Evolutionary conservation across 2,113 vertebrate genomes (phyloP), one percentile per base, ranked within the genome.

Genomic region (Tragelaphus buxtoni): DNA sequence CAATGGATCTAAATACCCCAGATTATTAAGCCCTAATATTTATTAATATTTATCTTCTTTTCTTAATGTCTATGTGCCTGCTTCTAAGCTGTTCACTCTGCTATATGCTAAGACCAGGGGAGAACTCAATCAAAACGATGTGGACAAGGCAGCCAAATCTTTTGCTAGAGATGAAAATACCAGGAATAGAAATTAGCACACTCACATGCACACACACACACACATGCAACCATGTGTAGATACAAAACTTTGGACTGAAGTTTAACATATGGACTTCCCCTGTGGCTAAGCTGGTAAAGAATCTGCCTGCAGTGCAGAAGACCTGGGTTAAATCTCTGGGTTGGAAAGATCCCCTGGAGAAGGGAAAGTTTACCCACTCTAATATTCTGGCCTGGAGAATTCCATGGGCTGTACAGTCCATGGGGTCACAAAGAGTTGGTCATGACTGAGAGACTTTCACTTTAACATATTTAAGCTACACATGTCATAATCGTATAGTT

Each of bases 101-200:
- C 45, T 65, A 26, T 35, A 17, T 13, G 35, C 72, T 55, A 65
- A 60, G 45, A 69, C 35, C n/a, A 51, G 9, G 4, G 8, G 13
- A 92, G 39, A 92, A 53, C 63, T 65, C 47, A 90, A 53, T 90
- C 18, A 65, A 80, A 97, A 90, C 22, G 82, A 55, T 80, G 24
- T 60, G 65, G 12, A 53, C 42, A 89, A 83, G 9, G 7, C 17
- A 42, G 39, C 9, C 42, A 14, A 7, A 42, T 26, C 14, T 42
- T 53, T 53, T 16, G n/a, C 55, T 87, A 11, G n/a, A 60, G 20
- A 69, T 11, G 82, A 53, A 26, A 32, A 63, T 39, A 45, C 7
- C 8, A 76, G 45, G 35, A 69, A 28, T 18, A 86, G 47, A 63
- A 83, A 55, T 65, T 49, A 49, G 20, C 26, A 1, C 3, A 47